These are phyloP conservation scores for Neodiprion virginianus DNA, from an alignment of 1,140 invertebrate species.

Conservation along the genomic window DNA sequence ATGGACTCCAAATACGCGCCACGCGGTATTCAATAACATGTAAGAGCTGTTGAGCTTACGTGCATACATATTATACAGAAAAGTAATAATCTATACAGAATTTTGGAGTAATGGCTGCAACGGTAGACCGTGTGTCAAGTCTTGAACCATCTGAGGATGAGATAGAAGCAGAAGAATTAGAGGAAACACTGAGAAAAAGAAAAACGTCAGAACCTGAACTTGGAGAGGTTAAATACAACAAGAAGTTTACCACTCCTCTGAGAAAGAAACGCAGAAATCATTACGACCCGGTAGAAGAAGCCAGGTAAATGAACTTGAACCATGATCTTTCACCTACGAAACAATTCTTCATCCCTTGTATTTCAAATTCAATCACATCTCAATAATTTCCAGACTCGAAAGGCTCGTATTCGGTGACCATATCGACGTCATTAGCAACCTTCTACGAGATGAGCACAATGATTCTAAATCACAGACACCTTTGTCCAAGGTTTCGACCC, in stretches of 20 bases:
- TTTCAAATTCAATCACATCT: neutral
- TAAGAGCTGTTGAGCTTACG: too few species aligned
- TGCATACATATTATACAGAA: too few species aligned
- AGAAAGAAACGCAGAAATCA: conserved; percentile 26
- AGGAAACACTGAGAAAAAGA: neutral
- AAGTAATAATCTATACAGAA: too few species aligned
- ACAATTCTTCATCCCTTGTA: too few species aligned
- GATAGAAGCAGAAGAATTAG: too few species aligned
- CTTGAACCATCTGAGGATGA: too few species aligned
- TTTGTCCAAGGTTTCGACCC: neutral
- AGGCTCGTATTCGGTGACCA: conserved; percentile 45
- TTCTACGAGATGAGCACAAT: conserved; percentile 21
- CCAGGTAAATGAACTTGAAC: conserved; percentile 34
- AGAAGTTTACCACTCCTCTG: neutral
- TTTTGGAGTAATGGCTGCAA: too few species aligned
- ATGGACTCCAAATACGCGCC: too few species aligned
- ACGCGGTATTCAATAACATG: too few species aligned
- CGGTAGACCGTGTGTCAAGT: too few species aligned
- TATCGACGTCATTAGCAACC: conserved; percentile 39
- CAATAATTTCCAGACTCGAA: conserved; percentile 39
- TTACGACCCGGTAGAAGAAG: conserved; percentile 44
- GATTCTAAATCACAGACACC: conserved; percentile 6
- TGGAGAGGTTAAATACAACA: neutral
- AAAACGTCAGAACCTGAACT: neutral
- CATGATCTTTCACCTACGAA: neutral